These are phyloP conservation scores for Scolopax mira DNA, from an alignment of 2,113 vertebrate species.

Conservation along the genomic window DNA sequence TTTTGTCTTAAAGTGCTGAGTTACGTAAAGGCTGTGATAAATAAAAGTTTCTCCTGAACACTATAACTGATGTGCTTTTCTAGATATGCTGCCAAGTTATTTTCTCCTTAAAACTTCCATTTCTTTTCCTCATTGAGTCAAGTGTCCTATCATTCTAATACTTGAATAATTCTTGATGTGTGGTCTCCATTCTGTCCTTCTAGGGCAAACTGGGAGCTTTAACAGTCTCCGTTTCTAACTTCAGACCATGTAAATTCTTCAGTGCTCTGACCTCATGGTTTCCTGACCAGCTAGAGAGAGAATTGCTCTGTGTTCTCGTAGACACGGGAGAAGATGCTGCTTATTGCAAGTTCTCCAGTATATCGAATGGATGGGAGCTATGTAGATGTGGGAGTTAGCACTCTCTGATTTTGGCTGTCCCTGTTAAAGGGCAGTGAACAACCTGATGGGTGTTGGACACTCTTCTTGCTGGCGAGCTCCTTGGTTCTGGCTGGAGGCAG, in stretches of 20 bases:
- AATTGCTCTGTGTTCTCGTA: neutral
- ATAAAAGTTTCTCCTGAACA: neutral
- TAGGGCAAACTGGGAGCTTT: neutral
- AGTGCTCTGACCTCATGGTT: neutral
- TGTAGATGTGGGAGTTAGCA: neutral
- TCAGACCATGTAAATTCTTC: neutral
- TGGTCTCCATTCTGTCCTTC: neutral
- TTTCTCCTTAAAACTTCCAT: neutral
- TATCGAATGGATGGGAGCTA: neutral
- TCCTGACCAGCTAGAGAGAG: neutral
- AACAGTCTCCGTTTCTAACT: neutral
- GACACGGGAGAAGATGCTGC: neutral
- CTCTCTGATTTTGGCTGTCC: neutral
- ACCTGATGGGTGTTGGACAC: neutral
- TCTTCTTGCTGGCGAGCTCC: neutral
- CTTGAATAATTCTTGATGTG: neutral
- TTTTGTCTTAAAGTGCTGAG: neutral
- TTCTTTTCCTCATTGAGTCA: neutral
- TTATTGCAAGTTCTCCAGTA: neutral
- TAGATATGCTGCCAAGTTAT: neutral
- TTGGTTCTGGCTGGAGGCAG: neutral
- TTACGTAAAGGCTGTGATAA: neutral
- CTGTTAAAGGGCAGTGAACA: neutral
- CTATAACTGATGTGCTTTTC: neutral
- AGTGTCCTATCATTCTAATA: neutral